Conservation (phyloP, 2,113 vertebrate genomes). For the Salvator merianae region DNA sequence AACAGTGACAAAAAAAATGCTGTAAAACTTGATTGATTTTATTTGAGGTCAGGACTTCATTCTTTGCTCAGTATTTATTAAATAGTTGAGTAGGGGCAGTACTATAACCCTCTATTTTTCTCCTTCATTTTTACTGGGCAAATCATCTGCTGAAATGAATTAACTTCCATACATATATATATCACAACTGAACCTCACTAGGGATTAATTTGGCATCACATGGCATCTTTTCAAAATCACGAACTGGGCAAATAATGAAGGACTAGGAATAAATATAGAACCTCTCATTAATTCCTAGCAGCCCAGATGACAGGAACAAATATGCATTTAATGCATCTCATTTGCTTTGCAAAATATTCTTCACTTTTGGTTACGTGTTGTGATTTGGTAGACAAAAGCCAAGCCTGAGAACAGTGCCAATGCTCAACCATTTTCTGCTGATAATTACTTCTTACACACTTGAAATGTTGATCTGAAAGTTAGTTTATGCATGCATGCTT, state of each 20-base stretch:
- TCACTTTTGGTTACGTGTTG: neutral
- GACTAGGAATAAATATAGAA: slow-evolving; percentile 9
- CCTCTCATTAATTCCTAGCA: slow-evolving; percentile 16
- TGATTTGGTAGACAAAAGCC: neutral
- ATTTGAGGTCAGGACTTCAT: neutral
- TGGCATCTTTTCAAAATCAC: neutral
- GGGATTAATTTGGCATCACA: neutral
- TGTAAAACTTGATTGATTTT: neutral
- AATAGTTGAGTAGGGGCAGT: neutral
- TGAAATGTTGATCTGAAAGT: neutral
- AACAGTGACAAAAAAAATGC: too few species aligned
- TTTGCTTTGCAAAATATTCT: neutral
- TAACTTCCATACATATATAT: neutral
- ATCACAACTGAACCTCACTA: neutral
- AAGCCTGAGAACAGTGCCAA: neutral
- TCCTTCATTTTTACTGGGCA: neutral
- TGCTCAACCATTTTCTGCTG: neutral
- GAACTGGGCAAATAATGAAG: neutral
- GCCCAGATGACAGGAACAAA: neutral
- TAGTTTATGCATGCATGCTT: neutral
- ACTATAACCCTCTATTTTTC: neutral
- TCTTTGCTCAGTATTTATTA: neutral
- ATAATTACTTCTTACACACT: neutral
- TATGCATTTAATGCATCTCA: slow-evolving; percentile 2
- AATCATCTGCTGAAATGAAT: neutral